A percentile compares a stretch with the other conserved stretches of the same genome.
Conservation (phyloP, 1,140 invertebrate genomes). For the Zaprionus camerounensis region DNA sequence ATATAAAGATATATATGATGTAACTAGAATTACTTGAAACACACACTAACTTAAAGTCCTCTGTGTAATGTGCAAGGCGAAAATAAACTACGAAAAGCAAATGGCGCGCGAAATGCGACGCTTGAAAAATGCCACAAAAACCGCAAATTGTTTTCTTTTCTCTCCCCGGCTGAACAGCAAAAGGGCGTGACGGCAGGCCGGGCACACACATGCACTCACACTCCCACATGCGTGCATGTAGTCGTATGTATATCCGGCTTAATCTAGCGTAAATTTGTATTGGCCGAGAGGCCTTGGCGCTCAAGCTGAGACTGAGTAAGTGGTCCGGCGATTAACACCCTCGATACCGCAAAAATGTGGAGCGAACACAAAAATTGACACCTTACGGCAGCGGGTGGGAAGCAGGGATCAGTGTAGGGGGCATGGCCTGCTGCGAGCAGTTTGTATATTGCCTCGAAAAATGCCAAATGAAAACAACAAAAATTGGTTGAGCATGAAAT, state of each 20-base stretch:
- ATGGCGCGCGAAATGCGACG: conserved; percentile 58
- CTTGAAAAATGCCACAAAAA: conserved; percentile 72
- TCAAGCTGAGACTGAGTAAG: conserved; percentile 18
- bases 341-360: conserved; percentile 48
- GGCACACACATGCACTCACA: neutral
- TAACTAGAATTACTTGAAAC: conserved; percentile 35
- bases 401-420: conserved; percentile 3
- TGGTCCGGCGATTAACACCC: conserved; percentile 70
- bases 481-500: conserved; percentile 81
- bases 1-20: conserved; percentile 21
- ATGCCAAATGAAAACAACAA: conserved; percentile 73
- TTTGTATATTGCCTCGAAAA: conserved; percentile 55
- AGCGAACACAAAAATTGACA: conserved; percentile 65
- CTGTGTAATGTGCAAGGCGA: conserved; percentile 65
- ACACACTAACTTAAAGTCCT: conserved; percentile 71
- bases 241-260: conserved; percentile 58
- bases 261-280: conserved; percentile 77
- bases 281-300: conserved; percentile 56
- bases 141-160: conserved; percentile 68
- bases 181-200: conserved; percentile 35
- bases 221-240: conserved; percentile 2
- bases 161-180: conserved; percentile 34
- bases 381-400: conserved; percentile 27
- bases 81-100: conserved; percentile 69
- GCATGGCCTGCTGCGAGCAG: conserved; percentile 20